Conservation (phyloP, 2,113 vertebrate genomes). For the Cyanoliseus patagonus region DNA sequence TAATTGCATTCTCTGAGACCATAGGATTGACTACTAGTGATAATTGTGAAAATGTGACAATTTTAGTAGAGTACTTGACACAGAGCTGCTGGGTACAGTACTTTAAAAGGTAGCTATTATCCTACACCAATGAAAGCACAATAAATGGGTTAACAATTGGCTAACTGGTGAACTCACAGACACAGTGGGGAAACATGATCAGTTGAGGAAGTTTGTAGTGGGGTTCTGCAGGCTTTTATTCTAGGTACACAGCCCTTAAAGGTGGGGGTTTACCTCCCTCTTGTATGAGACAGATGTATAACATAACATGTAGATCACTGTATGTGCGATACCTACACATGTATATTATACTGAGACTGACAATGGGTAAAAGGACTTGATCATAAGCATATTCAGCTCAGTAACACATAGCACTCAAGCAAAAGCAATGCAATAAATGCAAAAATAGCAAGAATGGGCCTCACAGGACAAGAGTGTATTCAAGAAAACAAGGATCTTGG, state of each 20-base stretch:
- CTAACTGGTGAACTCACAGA: neutral
- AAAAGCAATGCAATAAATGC: neutral
- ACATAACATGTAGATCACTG: neutral
- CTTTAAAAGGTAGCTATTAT: neutral
- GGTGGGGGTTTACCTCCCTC: neutral
- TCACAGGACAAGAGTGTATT: fast-evolving
- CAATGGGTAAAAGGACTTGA: neutral
- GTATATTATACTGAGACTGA: neutral
- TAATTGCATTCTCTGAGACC: neutral
- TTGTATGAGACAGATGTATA: neutral
- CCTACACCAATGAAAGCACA: neutral
- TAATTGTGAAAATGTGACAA: neutral
- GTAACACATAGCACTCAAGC: neutral
- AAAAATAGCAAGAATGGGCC: neutral
- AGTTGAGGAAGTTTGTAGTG: neutral
- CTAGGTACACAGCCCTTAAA: neutral
- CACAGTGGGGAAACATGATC: neutral
- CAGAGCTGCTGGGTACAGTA: neutral
- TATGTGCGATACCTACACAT: neutral
- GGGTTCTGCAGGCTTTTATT: neutral
- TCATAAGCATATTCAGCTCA: neutral
- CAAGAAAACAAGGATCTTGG: neutral
- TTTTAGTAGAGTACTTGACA: neutral
- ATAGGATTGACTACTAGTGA: neutral
- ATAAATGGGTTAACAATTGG: neutral